These are phyloP conservation scores for Carterocephalus palaemon DNA, from an alignment of 2,888 invertebrate species.

Conservation along the genomic window DNA sequence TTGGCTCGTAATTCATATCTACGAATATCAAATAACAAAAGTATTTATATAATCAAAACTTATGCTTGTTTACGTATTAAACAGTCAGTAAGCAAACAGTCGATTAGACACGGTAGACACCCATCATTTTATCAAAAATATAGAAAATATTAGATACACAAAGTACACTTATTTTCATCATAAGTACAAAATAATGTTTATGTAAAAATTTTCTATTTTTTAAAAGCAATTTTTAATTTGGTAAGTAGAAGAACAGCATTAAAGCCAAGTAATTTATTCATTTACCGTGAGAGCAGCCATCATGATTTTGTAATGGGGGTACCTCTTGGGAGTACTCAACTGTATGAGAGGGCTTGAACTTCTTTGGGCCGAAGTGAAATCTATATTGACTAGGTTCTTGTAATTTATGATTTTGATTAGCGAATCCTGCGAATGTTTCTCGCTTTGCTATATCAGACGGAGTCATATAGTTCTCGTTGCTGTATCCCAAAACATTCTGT, in stretches of 20 bases:
- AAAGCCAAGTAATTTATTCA: neutral
- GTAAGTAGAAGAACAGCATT: neutral
- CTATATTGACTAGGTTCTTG: constrained; percentile 14
- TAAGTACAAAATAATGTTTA: constrained; percentile 36
- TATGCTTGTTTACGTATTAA: no score
- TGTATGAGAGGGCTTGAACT: constrained; percentile 6
- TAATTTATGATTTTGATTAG: neutral
- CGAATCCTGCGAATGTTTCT: constrained; percentile 33
- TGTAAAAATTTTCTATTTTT: no score
- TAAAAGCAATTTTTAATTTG: no score
- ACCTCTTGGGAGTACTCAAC: neutral
- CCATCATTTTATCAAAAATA: no score
- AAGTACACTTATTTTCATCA: no score
- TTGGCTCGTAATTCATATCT: no score
- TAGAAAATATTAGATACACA: no score
- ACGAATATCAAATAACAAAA: no score
- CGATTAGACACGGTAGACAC: no score
- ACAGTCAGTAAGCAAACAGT: no score
- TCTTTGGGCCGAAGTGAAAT: constrained; percentile 5
- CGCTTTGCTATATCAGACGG: constrained; percentile 43
- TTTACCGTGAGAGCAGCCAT: constrained; percentile 7
- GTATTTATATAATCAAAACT: no score
- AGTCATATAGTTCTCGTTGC: constrained; percentile 12
- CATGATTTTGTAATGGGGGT: constrained; percentile 2
- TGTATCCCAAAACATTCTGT: constrained; percentile 9